These are phyloP conservation scores for Drosophila bunnanda DNA, from an alignment of 2,888 invertebrate species.

Conservation along the genomic window DNA sequence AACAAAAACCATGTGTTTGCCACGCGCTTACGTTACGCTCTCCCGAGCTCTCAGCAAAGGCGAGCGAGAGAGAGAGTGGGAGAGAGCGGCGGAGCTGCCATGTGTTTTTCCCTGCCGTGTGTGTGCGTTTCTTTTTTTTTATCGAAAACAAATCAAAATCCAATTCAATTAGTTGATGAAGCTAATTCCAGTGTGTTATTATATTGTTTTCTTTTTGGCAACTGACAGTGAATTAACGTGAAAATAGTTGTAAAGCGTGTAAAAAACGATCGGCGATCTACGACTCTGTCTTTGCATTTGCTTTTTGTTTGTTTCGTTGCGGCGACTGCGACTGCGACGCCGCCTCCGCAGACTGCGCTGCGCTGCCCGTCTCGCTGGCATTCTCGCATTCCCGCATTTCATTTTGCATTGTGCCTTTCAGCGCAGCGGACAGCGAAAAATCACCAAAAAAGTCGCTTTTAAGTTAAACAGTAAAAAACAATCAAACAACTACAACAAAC, in stretches of 20 bases:
- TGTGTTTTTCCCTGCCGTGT: conserved; percentile 41
- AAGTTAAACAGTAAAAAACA: conserved; percentile 1
- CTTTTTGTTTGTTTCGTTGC: conserved; percentile 20
- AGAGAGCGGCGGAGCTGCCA: conserved; percentile 21
- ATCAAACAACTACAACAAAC: neutral
- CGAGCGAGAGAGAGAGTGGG: neutral
- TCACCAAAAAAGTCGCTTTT: neutral
- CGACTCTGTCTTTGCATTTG: conserved; percentile 15
- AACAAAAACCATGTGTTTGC: conserved; percentile 80
- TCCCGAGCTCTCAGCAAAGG: conserved; percentile 8
- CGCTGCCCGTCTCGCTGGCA: conserved; percentile 41
- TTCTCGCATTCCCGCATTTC: conserved; percentile 50
- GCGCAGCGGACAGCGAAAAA: conserved; percentile 39
- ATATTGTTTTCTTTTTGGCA: neutral
- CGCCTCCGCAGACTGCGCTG: conserved; percentile 37
- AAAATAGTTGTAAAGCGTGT: neutral
- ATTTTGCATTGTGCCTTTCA: conserved; percentile 79
- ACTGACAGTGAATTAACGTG: neutral
- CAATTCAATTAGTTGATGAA: conserved; percentile 50
- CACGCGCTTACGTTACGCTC: conserved; percentile 62
- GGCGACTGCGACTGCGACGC: conserved; percentile 9
- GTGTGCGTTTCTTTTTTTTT: conserved; percentile 2
- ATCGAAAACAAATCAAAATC: conserved; percentile 43
- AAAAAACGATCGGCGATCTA: conserved; percentile 7
- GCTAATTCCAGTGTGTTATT: conserved; percentile 23